Conservation (phyloP, 1,140 invertebrate genomes). For the Carcinoscorpius rotundicauda region DNA sequence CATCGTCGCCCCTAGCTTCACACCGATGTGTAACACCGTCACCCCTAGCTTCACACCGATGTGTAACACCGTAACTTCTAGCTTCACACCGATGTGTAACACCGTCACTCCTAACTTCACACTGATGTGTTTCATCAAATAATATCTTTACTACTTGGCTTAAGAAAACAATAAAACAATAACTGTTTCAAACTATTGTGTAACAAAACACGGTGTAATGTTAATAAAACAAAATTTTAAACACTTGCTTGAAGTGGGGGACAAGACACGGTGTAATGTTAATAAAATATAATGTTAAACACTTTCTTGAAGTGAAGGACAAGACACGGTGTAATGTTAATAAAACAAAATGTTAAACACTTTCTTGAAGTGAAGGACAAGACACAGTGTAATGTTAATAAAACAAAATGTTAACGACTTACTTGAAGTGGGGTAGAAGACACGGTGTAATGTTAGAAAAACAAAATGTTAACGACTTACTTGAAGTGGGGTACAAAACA, state of each 20-base stretch:
- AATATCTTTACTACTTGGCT: too few relatives aligned
- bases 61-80: too few relatives aligned
- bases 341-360: neutral
- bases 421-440: constrained; percentile 42
- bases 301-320: neutral
- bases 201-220: neutral
- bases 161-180: constrained; percentile 26
- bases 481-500: constrained; percentile 36
- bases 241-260: constrained; percentile 50
- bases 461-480: constrained; percentile 41
- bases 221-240: neutral
- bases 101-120: too few relatives aligned
- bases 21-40: too few relatives aligned
- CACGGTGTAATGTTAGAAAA: too few relatives aligned
- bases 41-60: too few relatives aligned
- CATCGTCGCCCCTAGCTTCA: too few relatives aligned
- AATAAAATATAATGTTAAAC: too few relatives aligned
- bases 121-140: too few relatives aligned
- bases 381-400: neutral
- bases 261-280: too few relatives aligned
- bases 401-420: constrained; percentile 33
- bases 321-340: neutral
- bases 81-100: too few relatives aligned
- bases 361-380: neutral
- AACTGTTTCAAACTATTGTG: constrained; percentile 17